Evolutionary conservation across 2,888 invertebrate species (phyloP).

Genomic region (Rhodophaea formosa): DNA sequence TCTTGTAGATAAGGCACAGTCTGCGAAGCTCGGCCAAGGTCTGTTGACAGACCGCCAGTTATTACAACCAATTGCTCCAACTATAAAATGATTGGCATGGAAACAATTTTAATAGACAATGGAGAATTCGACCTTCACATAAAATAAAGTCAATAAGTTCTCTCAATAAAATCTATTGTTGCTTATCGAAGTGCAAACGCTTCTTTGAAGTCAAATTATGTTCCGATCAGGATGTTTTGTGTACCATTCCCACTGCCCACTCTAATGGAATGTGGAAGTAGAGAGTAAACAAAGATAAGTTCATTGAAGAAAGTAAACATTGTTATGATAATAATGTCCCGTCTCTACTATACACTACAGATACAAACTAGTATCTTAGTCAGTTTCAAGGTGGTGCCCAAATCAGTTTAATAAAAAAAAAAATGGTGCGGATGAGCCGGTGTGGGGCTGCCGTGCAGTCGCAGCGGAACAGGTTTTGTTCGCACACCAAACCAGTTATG

Average conservation of each 20-base stretch:
- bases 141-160: constrained; percentile 2
- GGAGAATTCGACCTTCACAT: constrained; percentile 15
- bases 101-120: constrained; percentile 34
- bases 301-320: constrained; percentile 6
- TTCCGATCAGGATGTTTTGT: neutral
- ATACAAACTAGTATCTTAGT: neutral
- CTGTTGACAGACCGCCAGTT: constrained; percentile 35
- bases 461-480: constrained; percentile 52
- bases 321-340: constrained; percentile 8
- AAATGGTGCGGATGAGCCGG: constrained; percentile 19
- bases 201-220: neutral
- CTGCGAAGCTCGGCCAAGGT: constrained; percentile 36
- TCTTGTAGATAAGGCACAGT: constrained; percentile 38
- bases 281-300: constrained; percentile 10
- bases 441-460: constrained; percentile 25
- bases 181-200: constrained; percentile 5
- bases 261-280: constrained; percentile 9
- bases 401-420: constrained; percentile 20
- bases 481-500: constrained; percentile 55
- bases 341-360: neutral
- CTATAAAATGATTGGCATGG: constrained; percentile 38
- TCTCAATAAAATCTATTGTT: neutral
- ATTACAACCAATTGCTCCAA: constrained; percentile 51
- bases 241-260: constrained; percentile 2
- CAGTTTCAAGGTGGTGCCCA: constrained; percentile 17